Conservation (phyloP, 2,888 invertebrate genomes). For the Meliscaeva auricollis region DNA sequence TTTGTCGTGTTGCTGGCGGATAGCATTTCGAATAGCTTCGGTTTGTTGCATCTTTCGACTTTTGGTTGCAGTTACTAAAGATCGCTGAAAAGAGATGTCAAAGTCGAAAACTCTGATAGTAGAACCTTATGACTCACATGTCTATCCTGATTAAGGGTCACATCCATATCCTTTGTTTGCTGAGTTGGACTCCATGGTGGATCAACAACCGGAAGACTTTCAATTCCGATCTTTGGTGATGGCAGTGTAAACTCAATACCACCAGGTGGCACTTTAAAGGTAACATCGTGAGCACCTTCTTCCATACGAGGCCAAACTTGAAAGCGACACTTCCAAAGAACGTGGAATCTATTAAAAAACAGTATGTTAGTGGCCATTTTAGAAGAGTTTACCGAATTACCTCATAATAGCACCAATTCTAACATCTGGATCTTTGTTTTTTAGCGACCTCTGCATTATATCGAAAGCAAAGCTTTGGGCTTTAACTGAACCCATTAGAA, state of each 20-base stretch:
- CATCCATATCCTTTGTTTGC: slow-evolving; percentile 99
- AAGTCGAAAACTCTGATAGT: not conserved
- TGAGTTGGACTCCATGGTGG: slow-evolving; percentile 99
- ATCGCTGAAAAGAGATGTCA: slow-evolving; percentile 86
- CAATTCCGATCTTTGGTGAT: slow-evolving; percentile 99
- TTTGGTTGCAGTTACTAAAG: slow-evolving; percentile 98
- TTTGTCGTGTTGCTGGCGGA: slow-evolving; percentile 98
- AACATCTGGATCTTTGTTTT: slow-evolving; percentile 92
- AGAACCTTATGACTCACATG: slow-evolving; percentile 90
- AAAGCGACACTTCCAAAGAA: slow-evolving; percentile 97
- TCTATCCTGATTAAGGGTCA: slow-evolving; percentile 98
- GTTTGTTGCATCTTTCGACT: slow-evolving; percentile 99
- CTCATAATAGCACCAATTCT: slow-evolving; percentile 93
- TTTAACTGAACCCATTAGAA: slow-evolving; percentile 96
- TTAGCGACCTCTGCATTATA: slow-evolving; percentile 94
- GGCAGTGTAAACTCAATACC: slow-evolving; percentile 99
- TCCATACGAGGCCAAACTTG: slow-evolving; percentile 99
- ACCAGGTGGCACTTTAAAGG: slow-evolving; percentile 99
- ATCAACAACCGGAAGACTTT: slow-evolving; percentile 96
- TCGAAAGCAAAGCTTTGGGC: slow-evolving; percentile 95
- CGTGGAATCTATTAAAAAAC: slow-evolving; percentile 89
- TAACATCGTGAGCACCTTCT: slow-evolving; percentile 94
- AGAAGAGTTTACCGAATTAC: slow-evolving; percentile 80
- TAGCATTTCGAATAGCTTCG: slow-evolving; percentile 97
- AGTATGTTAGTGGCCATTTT: not conserved